phyloP scores from a whole-genome alignment of 2,113 vertebrate genomes.

The Entomyzon cyanotis region DNA sequence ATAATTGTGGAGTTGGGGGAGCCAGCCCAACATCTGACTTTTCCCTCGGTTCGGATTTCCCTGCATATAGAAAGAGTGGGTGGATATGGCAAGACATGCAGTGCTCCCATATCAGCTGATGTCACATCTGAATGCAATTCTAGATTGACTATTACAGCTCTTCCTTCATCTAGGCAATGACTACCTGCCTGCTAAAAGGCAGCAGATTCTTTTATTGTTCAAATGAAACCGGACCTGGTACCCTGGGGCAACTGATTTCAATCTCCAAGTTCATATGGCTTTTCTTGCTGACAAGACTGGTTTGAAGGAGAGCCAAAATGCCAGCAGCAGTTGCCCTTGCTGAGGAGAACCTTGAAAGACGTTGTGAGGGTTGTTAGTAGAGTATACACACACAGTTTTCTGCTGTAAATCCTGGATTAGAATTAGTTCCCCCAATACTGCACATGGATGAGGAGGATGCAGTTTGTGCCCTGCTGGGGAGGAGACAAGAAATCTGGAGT shows the following conservation, averaged over 20 bases:
- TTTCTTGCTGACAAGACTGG: conserved; percentile 70
- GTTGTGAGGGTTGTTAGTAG: neutral
- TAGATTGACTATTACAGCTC: conserved; percentile 63
- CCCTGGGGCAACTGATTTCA: conserved; percentile 71
- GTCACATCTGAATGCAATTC: conserved; percentile 65
- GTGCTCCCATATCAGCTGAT: conserved; percentile 45
- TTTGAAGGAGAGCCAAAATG: conserved; percentile 69
- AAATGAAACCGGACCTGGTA: conserved; percentile 65
- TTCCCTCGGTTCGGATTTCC: conserved; percentile 24
- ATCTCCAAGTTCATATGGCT: conserved; percentile 67
- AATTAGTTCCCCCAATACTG: neutral
- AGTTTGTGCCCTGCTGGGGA: neutral
- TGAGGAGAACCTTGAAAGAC: conserved; percentile 47
- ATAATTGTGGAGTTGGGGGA: conserved; percentile 22
- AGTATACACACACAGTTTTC: neutral
- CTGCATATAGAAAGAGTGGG: conserved; percentile 51
- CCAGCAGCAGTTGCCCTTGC: conserved; percentile 59
- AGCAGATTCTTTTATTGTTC: conserved; percentile 65
- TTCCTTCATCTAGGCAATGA: conserved; percentile 66
- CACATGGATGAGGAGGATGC: neutral
- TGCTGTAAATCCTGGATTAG: neutral
- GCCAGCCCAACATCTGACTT: conserved; percentile 6
- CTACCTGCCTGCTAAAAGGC: conserved; percentile 67
- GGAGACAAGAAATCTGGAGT: neutral
- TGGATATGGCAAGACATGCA: conserved; percentile 20